Percentiles rank a stretch among this genome's conserved stretches.
phyloP scores from a whole-genome alignment of 1,140 invertebrate species.

The Heliconius melpomene region DNA sequence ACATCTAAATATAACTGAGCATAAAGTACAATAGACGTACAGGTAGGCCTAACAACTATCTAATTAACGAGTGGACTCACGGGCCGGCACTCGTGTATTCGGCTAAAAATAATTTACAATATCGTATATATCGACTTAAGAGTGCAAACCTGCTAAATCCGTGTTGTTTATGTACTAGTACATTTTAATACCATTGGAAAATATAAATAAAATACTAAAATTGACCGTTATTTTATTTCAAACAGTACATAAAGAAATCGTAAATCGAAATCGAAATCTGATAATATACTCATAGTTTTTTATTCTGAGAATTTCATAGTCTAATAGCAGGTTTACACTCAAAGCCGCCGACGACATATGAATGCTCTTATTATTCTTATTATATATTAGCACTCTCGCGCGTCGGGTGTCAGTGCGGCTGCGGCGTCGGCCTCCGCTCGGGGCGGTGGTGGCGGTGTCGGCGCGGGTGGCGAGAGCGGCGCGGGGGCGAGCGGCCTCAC shows the following conservation, averaged over 20 bases:
- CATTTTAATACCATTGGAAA: too few species aligned
- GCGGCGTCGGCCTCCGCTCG: background rate
- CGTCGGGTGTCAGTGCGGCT: background rate
- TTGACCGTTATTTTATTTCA: too few species aligned
- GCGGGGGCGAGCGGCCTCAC: constrained; percentile 49
- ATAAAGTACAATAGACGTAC: constrained; percentile 68
- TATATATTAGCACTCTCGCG: constrained; percentile 38
- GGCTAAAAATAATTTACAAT: constrained; percentile 71
- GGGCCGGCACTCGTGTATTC: constrained; percentile 52
- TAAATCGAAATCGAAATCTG: too few species aligned
- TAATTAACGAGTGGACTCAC: constrained; percentile 46
- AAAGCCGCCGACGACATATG: constrained; percentile 41
- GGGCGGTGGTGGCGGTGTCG: constrained; percentile 1
- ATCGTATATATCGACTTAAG: too few species aligned
- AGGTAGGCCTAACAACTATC: constrained; percentile 50
- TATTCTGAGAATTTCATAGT: too few species aligned
- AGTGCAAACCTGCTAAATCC: too few species aligned
- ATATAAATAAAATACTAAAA: too few species aligned
- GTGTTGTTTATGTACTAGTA: too few species aligned
- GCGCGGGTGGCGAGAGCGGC: background rate
- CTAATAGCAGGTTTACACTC: too few species aligned
- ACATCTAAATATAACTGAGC: constrained; percentile 77
- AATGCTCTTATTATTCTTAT: constrained; percentile 57
- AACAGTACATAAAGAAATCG: too few species aligned
- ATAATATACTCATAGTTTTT: too few species aligned